Percentiles rank a stretch among this genome's conserved stretches.
Conservation (phyloP, 2,113 vertebrate species). For the Vanacampus margaritifer region DNA sequence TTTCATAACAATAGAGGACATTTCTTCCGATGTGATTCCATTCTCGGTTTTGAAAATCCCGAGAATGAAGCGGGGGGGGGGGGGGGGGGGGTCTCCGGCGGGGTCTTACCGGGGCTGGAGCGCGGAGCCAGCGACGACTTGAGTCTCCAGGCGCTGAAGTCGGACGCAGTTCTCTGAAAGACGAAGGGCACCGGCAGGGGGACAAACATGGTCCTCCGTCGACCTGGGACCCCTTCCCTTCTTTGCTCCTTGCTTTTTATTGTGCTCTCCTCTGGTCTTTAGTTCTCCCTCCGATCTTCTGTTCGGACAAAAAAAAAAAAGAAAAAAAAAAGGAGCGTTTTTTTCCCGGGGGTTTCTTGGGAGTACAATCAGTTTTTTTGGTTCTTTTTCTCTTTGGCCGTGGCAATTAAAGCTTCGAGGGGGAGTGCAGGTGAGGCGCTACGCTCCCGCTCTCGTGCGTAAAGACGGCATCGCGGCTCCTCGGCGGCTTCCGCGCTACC, state of each 20-base stretch:
- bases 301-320: conserved; percentile 1
- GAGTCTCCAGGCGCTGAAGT: conserved; percentile 81
- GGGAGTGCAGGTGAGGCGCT: conserved; percentile 2
- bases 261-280: conserved; percentile 26
- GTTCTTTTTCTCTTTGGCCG: not conserved
- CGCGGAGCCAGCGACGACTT: conserved; percentile 79
- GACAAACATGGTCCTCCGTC: conserved; percentile 76
- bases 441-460: not conserved
- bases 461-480: not conserved
- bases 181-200: conserved; percentile 79
- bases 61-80: no score
- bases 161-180: conserved; percentile 82
- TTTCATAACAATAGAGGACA: no score
- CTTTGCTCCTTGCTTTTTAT: conserved; percentile 12
- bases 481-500: not conserved
- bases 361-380: conserved; percentile 4
- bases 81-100: no score
- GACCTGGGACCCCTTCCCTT: conserved; percentile 55
- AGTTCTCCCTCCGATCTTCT: conserved; percentile 55
- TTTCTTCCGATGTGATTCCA: no score
- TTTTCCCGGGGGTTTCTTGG: not conserved
- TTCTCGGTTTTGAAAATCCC: no score
- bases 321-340: conserved; percentile 10
- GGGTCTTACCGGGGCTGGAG: conserved; percentile 78
- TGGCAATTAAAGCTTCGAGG: not conserved